phyloP scores from a whole-genome alignment of 2,797 vertebrate genomes.

The Hybognathus amarus region DNA sequence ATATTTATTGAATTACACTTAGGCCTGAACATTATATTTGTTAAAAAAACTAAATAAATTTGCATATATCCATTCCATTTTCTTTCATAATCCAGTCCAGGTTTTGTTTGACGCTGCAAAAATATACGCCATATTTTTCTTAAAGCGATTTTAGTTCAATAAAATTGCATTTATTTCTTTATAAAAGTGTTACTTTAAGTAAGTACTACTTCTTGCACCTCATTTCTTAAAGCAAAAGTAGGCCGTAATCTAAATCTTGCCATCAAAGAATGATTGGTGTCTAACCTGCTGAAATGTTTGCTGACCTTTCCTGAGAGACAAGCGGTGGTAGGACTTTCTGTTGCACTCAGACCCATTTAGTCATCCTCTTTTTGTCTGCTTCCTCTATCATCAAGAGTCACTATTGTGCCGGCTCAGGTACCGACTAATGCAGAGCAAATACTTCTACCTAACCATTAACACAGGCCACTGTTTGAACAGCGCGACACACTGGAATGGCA shows the following conservation, averaged over 20 bases:
- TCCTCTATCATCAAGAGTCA: slow-evolving; percentile 77
- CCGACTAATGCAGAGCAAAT: slow-evolving; percentile 88
- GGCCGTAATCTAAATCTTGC: background rate
- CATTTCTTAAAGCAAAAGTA: background rate
- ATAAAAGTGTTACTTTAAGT: background rate
- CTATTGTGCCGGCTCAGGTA: slow-evolving; percentile 76
- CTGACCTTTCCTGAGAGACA: slow-evolving; percentile 66
- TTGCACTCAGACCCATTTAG: slow-evolving; percentile 61
- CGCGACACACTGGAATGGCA: slow-evolving; percentile 76
- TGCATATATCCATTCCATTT: background rate
- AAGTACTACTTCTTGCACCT: too few relatives aligned
- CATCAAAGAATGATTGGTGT: slow-evolving; percentile 46
- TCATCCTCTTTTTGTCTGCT: slow-evolving; percentile 77
- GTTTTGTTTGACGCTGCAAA: background rate
- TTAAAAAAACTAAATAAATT: too few relatives aligned
- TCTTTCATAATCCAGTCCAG: background rate
- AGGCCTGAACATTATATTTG: background rate
- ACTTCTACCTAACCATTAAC: slow-evolving; percentile 93
- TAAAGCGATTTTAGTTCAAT: background rate
- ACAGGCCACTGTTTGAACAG: slow-evolving; percentile 78
- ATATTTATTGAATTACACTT: background rate
- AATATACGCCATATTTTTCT: background rate
- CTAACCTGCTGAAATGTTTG: slow-evolving; percentile 63
- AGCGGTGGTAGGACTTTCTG: slow-evolving; percentile 45
- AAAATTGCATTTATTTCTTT: background rate